Evolutionary conservation across 2,888 invertebrate genomes (phyloP).

Genomic region (Mesorhabditis belari): DNA sequence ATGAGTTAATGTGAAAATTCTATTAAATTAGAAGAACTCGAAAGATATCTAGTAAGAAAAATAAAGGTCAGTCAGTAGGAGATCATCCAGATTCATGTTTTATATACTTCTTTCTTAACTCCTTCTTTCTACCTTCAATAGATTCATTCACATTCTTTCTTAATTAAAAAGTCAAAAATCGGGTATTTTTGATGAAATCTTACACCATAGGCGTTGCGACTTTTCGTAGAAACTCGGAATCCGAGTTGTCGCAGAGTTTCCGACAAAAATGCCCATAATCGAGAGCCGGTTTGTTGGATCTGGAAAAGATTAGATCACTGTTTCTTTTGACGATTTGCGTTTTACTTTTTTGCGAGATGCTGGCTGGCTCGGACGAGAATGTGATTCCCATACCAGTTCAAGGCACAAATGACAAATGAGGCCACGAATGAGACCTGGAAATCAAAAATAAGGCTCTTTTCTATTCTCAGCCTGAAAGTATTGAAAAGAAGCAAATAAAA

Average conservation of each 20-base stretch:
- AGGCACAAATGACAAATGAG: conserved; percentile 51
- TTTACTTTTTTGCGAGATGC: conserved; percentile 47
- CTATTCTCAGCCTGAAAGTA: background rate
- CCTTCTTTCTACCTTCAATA: too few species aligned
- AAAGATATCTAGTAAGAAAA: too few species aligned
- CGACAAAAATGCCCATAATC: conserved; percentile 53
- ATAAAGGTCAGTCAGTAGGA: too few species aligned
- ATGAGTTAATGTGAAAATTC: too few species aligned
- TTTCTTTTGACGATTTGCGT: background rate
- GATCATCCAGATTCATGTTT: too few species aligned
- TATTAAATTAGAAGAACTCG: too few species aligned
- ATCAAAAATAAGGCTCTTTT: background rate
- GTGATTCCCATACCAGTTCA: too few species aligned
- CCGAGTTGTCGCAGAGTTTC: background rate
- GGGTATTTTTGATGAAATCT: too few species aligned
- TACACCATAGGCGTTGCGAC: background rate
- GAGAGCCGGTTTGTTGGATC: conserved; percentile 42
- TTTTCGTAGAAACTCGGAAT: background rate
- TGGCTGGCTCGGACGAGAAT: conserved; percentile 49
- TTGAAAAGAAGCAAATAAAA: conserved; percentile 5
- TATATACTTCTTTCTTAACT: too few species aligned
- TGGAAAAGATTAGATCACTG: conserved; percentile 12
- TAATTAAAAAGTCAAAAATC: too few species aligned
- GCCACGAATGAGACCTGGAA: conserved; percentile 48
- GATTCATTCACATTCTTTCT: too few species aligned